Conservation (phyloP, 2,888 invertebrate species). For the Volucella zonaria region DNA sequence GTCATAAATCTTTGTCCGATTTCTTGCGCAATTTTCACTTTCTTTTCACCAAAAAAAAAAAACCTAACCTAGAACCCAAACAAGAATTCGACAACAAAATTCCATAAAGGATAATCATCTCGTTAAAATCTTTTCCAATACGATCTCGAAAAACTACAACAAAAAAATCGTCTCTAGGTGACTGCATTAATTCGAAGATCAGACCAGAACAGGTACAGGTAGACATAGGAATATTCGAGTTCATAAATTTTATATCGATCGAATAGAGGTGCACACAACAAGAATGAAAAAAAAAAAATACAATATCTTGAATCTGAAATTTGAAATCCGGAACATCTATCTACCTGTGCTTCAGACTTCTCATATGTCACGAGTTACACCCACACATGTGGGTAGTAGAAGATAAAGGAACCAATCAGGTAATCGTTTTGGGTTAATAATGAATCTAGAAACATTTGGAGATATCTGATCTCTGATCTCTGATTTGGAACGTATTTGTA, state of each 20-base stretch:
- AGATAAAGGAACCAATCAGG: conserved; percentile 24
- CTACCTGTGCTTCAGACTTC: conserved; percentile 29
- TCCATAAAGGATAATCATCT: conserved; percentile 34
- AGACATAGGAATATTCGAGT: too few species aligned
- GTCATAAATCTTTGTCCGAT: conserved; percentile 36
- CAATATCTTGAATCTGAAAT: not conserved
- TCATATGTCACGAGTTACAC: conserved; percentile 53
- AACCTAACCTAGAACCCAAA: not conserved
- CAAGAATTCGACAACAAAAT: not conserved
- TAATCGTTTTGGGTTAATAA: conserved; percentile 32
- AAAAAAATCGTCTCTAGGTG: not conserved
- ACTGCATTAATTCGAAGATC: not conserved
- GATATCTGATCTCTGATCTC: too few species aligned
- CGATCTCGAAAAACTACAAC: not conserved
- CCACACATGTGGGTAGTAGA: not conserved
- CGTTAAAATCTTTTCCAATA: conserved; percentile 37
- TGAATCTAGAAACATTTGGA: not conserved
- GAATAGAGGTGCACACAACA: conserved; percentile 5
- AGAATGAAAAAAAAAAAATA: not conserved
- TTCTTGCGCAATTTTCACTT: conserved; percentile 65
- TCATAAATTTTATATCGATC: not conserved
- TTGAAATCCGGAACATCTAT: not conserved
- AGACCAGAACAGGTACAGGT: conserved; percentile 29
- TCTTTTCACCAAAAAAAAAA: conserved; percentile 26
- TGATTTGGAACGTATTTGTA: too few species aligned